Base-by-base conservation (phyloP, 2,113 vertebrate genomes). In the Pyxicephalus adspersus region DNA sequence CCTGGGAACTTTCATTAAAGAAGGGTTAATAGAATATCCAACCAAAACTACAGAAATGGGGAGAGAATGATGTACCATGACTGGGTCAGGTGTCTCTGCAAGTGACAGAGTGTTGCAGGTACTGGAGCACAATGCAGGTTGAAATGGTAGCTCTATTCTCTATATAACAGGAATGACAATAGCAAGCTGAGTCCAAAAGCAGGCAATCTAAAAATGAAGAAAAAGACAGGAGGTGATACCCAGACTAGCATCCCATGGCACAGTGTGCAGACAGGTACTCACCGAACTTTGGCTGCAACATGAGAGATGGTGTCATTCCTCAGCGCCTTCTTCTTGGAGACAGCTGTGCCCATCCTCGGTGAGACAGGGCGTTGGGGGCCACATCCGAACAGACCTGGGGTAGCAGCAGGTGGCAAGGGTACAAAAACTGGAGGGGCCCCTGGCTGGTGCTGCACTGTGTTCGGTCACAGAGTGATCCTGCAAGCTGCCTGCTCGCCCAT, bases 261-360 rank as follows among this genome's bases (percentile, higher is more conserved):
- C 6, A n/a, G 16, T 25, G 25, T 1, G 11, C 29, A 25, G 4
- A 6, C 52, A 29, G n/a, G 13, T 78, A 91, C 94, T 95, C 93
- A 97, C 96, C 96, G 87, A 90, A 98, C 96, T 97, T 98, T 98
- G 84, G 95, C 94, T 73, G 96, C 94, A 86, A 97, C 95, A 13
- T 95, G 96, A 84, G 95, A 97, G 91, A 97, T 95, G 74, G 95
- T 95, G 86, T 98, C 95, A 87, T 92, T 96, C 89, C 92, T 94
- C 90, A 95, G 89, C 87, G 92, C 94, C 92, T 95, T 96, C 90
- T 95, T 96, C 89, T 94, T 96, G 92, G 96, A 96, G 90, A 94
- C 95, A 83, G 95, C 94, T 89, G 94, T 95, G 91, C 96, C 96
- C 96, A 98, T 97, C 87, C 93, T 95, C 91, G 90, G 86, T 87